Base-by-base conservation (phyloP, 2,797 vertebrate genomes). In the Carapus acus region DNA sequence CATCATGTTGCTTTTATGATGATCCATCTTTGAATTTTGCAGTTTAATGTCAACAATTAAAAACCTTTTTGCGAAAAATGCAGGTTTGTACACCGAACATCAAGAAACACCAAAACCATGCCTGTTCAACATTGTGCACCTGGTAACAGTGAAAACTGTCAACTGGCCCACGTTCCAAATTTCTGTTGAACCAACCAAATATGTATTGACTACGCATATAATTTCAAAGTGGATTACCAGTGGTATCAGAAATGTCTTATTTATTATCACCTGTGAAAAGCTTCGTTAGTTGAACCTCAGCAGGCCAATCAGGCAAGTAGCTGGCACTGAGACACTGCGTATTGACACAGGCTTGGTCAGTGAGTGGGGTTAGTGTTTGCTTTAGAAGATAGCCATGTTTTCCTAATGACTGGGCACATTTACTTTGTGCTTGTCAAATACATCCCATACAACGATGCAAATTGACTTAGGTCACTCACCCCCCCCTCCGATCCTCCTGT, bases 341-440 rank as follows among this genome's bases (percentile, higher is more conserved):
- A 72, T 87, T 87, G 82, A 87, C 80, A 52, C 68, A 75, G 48
- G 69, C 62, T 70, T 41, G 61, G 62, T 51, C 49, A 76, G 73
- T 75, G 78, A 81, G 78, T 66, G 67, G 66, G 67, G 52, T 83
- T 57, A 73, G 67, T 84, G 84, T 87, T 86, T 88, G 81, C 71
- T 70, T 71, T 74, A 58, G 70, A 55, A 81, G 83, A 86, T 84
- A 78, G 75, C 66, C 43, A 65, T 82, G 79, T 84, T 83, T 81
- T 79, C 68, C 54, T 83, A 83, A 83, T 71, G 63, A 67, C 62
- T 61, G 58, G 77, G 50, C 57, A 81, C 77, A 82, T 86, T 85
- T 83, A 65, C 82, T 82, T 49, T 86, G 68, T 39, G 24, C 74
- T 82, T 80, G 78, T 81, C 78, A 84, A 86, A 84, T 73, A 82